These are phyloP conservation scores for Diplazon laetatorius DNA, from an alignment of 2,888 invertebrate species.

Conservation along the genomic window DNA sequence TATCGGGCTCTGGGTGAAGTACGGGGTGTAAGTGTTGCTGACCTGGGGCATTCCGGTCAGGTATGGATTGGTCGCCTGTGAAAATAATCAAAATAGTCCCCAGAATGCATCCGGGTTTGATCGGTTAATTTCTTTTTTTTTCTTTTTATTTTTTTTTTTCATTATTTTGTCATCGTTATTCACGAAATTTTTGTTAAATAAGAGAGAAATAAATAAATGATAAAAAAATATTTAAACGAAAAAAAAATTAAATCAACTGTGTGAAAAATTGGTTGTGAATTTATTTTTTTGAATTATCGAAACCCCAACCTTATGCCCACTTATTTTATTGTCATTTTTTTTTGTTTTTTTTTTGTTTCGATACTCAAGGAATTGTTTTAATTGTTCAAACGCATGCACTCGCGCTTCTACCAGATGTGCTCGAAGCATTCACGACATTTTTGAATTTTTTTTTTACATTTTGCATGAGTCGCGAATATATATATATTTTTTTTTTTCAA, in stretches of 20 bases:
- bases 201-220: neutral
- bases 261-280: too few species aligned
- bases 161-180: too few species aligned
- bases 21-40: conserved; percentile 95
- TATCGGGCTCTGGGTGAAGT: conserved; percentile 94
- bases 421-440: conserved; percentile 48
- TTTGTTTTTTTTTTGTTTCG: conserved; percentile 3
- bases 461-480: conserved; percentile 11
- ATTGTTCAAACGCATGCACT: conserved; percentile 50
- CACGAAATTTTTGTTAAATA: too few species aligned
- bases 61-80: conserved; percentile 95
- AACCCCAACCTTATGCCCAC: too few species aligned
- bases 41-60: conserved; percentile 95
- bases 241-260: too few species aligned
- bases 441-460: conserved; percentile 32
- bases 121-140: conserved; percentile 29
- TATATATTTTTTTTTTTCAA: too few species aligned
- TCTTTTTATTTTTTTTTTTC: too few species aligned
- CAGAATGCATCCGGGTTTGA: conserved; percentile 74
- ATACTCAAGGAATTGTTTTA: too few species aligned
- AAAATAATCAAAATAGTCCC: conserved; percentile 72
- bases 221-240: too few species aligned
- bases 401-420: conserved; percentile 21
- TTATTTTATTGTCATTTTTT: conserved; percentile 55
- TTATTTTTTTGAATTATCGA: too few species aligned